A percentile compares a stretch with the other conserved stretches of the same genome.
phyloP scores from a whole-genome alignment of 2,888 invertebrate species.

The Trissolcus brochymenae region DNA sequence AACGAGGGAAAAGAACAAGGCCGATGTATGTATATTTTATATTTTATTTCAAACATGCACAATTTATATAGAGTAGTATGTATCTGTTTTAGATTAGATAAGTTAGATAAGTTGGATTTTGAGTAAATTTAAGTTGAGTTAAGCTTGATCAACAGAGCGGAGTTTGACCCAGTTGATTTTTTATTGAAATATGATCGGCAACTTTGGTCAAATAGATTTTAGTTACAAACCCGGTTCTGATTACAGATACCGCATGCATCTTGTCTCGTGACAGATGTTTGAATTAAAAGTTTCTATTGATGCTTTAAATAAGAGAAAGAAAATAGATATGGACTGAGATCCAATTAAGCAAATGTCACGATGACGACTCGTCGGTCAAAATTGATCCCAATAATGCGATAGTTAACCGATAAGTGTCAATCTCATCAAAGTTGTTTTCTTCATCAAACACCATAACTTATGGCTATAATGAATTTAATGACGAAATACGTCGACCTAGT shows the following conservation, averaged over 20 bases:
- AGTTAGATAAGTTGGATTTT: constrained; percentile 42
- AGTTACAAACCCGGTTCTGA: constrained; percentile 34
- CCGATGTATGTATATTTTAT: too few species aligned
- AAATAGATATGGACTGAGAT: background rate
- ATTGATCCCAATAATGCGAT: constrained; percentile 13
- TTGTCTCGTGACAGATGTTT: constrained; percentile 29
- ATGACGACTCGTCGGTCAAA: constrained; percentile 3
- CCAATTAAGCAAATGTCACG: constrained; percentile 15
- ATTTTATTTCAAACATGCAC: too few species aligned
- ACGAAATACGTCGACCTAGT: constrained; percentile 27
- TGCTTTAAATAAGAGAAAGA: too few species aligned
- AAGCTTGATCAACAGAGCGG: constrained; percentile 48
- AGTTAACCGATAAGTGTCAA: constrained; percentile 23
- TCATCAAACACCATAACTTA: constrained; percentile 27
- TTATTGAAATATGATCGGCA: constrained; percentile 51
- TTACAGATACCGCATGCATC: constrained; percentile 31
- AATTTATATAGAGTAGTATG: too few species aligned
- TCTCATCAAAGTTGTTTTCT: constrained; percentile 27
- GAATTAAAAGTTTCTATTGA: constrained; percentile 9
- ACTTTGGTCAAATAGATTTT: constrained; percentile 49
- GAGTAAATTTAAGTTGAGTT: constrained; percentile 49
- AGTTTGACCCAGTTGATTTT: constrained; percentile 56
- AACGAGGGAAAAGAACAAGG: too few species aligned
- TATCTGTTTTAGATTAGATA: background rate
- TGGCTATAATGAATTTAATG: constrained; percentile 32